Percentiles rank a stretch among this genome's conserved stretches.
Evolutionary conservation across 2,888 invertebrate species (phyloP).

Genomic region (Stegana nigrithorax): DNA sequence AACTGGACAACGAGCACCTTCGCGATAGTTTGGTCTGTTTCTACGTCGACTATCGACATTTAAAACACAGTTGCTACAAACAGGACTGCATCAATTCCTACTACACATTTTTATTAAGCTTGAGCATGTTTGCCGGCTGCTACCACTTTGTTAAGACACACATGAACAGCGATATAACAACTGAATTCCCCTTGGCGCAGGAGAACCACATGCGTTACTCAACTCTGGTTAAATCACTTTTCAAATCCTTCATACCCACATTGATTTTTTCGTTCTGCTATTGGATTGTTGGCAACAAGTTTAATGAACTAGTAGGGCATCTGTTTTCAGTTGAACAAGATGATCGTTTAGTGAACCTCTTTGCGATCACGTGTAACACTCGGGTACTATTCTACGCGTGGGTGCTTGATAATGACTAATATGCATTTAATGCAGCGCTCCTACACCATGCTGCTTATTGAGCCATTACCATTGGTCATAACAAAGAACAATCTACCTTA

Average conservation of each 20-base stretch:
- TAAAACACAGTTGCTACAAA: constrained; percentile 46
- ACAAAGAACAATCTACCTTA: constrained; percentile 68
- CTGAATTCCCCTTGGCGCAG: constrained; percentile 78
- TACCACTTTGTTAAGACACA: constrained; percentile 67
- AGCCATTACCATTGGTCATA: constrained; percentile 70
- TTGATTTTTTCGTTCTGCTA: constrained; percentile 74
- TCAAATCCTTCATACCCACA: constrained; percentile 74
- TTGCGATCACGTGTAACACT: constrained; percentile 60
- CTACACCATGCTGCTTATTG: constrained; percentile 78
- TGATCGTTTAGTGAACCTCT: constrained; percentile 53
- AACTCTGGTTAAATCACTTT: constrained; percentile 73
- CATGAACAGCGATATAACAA: constrained; percentile 54
- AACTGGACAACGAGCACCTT: constrained; percentile 76
- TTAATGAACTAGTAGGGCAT: too few species aligned
- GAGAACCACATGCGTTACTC: constrained; percentile 74
- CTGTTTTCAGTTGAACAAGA: too few species aligned
- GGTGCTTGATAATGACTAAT: constrained; percentile 78
- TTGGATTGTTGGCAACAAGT: constrained; percentile 72
- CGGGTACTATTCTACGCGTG: constrained; percentile 74
- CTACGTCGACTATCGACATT: constrained; percentile 71
- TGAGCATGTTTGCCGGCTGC: constrained; percentile 77
- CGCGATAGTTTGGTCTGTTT: constrained; percentile 69
- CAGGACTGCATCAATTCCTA: constrained; percentile 75
- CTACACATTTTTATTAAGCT: constrained; percentile 76
- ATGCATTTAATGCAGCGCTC: constrained; percentile 78